Evolutionary conservation across 2,888 invertebrate genomes (phyloP).

Genomic region (Ligdia adustata): DNA sequence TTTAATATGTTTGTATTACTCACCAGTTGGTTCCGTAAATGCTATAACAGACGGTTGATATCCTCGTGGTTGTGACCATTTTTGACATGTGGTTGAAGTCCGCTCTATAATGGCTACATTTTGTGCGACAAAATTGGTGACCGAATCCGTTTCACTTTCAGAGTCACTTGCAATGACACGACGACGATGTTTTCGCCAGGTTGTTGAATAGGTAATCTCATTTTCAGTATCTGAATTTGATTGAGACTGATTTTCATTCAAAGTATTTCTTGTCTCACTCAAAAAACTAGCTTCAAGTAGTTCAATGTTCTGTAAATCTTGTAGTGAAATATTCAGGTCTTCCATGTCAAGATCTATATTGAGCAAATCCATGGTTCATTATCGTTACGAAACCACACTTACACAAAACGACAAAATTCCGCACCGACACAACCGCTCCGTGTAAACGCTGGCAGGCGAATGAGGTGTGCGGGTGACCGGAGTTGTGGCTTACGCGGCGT

Average conservation of each 20-base stretch:
- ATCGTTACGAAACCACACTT: background rate
- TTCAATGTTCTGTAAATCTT: conserved; percentile 5
- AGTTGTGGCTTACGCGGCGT: conserved; percentile 17
- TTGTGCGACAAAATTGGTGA: conserved; percentile 3
- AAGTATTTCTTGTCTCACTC: conserved; percentile 1
- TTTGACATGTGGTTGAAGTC: conserved; percentile 1
- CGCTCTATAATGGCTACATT: background rate
- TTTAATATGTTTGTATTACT: conserved; percentile 10
- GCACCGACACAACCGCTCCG: conserved; percentile 4
- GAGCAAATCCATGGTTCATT: background rate
- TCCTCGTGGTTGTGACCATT: conserved; percentile 18
- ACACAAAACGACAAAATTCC: conserved; percentile 1
- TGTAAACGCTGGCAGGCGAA: conserved; percentile 4
- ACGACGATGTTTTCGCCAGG: conserved; percentile 11
- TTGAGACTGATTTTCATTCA: conserved; percentile 14
- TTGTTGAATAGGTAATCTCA: background rate
- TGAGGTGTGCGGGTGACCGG: conserved; percentile 15
- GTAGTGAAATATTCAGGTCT: conserved; percentile 2
- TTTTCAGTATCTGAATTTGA: conserved; percentile 6
- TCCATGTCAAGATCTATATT: conserved; percentile 4
- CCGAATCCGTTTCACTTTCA: conserved; percentile 9
- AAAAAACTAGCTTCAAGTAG: conserved; percentile 7
- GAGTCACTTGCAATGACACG: conserved; percentile 17
- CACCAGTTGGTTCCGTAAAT: conserved; percentile 22
- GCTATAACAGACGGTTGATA: conserved; percentile 23